Evolutionary conservation across 2,113 vertebrate species (phyloP).

Genomic region (Rhombomys opimus): DNA sequence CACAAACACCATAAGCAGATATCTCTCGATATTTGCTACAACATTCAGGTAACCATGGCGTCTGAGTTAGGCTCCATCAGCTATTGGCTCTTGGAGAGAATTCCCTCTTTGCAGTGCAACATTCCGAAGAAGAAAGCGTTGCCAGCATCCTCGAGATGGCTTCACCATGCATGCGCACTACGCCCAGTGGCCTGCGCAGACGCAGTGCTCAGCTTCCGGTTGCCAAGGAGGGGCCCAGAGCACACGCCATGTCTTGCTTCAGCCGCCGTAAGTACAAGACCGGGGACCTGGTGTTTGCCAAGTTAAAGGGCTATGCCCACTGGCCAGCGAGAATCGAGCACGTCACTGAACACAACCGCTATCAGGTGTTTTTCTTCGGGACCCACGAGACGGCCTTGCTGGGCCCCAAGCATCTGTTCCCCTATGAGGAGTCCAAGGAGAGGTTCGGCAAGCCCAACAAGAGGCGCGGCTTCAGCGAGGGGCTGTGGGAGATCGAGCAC

Average conservation of each 20-base stretch:
- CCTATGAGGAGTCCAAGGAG: constrained; percentile 93
- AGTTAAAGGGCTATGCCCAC: constrained; percentile 74
- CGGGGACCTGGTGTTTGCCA: constrained; percentile 77
- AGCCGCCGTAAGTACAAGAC: not conserved
- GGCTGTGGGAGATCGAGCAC: constrained; percentile 96
- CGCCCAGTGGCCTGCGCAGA: not conserved
- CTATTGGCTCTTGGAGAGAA: fast-evolving
- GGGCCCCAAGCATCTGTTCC: constrained; percentile 92
- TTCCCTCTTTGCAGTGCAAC: fast-evolving
- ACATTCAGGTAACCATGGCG: not conserved
- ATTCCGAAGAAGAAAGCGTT: not conserved
- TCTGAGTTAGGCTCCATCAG: fast-evolving
- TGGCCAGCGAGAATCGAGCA: constrained; percentile 90
- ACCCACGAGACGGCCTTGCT: constrained; percentile 95
- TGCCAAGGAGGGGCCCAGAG: not conserved
- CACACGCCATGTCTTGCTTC: constrained; percentile 41
- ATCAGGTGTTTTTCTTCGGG: constrained; percentile 96
- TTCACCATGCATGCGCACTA: not conserved
- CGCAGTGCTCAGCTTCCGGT: not conserved
- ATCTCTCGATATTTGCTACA: fast-evolving
- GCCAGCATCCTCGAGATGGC: not conserved
- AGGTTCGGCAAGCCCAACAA: constrained; percentile 93
- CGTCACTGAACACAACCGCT: constrained; percentile 91
- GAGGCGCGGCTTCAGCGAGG: constrained; percentile 94
- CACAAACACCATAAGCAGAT: not conserved